Conservation (phyloP, 1,140 invertebrate species). For the Bombus superbus region DNA sequence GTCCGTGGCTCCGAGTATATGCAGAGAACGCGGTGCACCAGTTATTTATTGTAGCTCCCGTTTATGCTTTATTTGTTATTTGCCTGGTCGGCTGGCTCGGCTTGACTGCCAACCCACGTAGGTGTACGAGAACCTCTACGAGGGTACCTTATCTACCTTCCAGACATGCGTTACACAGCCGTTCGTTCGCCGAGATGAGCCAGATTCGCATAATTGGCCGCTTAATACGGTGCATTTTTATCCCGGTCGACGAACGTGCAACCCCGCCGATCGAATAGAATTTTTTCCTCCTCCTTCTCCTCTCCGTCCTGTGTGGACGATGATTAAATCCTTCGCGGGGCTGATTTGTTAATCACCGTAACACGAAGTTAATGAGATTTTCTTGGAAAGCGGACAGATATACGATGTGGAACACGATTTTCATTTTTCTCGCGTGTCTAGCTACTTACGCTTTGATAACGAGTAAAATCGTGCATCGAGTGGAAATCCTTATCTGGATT, state of each 20-base stretch:
- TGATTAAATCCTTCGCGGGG: background rate
- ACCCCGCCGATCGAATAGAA: conserved; percentile 20
- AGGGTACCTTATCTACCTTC: conserved; percentile 56
- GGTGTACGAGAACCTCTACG: conserved; percentile 26
- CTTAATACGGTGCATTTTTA: conserved; percentile 44
- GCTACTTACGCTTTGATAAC: background rate
- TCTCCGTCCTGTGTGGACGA: background rate
- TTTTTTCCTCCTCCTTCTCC: background rate
- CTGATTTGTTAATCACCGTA: conserved; percentile 25
- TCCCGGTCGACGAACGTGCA: background rate
- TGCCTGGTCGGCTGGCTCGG: conserved; percentile 56
- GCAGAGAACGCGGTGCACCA: conserved; percentile 67
- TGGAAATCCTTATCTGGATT: background rate
- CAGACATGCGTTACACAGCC: conserved; percentile 49
- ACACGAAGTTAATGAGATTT: conserved; percentile 19
- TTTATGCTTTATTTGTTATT: conserved; percentile 79
- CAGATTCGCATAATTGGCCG: conserved; percentile 59
- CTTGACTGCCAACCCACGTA: conserved; percentile 45
- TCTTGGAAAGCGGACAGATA: background rate
- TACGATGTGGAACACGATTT: background rate
- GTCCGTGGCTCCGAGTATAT: conserved; percentile 46
- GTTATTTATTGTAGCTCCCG: conserved; percentile 78
- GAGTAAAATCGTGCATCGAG: background rate
- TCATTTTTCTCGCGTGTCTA: background rate
- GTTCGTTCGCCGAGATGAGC: conserved; percentile 50